Base-by-base conservation (phyloP, 1,140 invertebrate species). In the Battus philenor region DNA sequence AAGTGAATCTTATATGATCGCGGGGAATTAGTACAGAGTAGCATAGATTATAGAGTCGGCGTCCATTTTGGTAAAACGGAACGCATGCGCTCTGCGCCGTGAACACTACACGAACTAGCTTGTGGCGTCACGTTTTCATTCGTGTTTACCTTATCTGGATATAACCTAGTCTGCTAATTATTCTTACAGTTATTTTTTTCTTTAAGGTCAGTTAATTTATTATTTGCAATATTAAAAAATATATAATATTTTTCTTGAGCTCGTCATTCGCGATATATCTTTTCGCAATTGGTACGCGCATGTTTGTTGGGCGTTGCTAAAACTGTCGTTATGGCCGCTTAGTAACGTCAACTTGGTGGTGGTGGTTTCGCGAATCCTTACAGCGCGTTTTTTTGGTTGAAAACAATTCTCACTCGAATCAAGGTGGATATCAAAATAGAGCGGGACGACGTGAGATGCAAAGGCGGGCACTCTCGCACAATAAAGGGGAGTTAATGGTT, bases 401-500 rank as follows among this genome's bases (percentile, higher is more conserved):
- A 61, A 62, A n/a, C 59, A 59, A 33, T 54, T 46, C 54, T 57
- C 44, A 10, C 27, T 30, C 26, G 49, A 49, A 60, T 58, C 46
- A 52, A 55, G n/a, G 52, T 68, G 63, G 66, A 60, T 62, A 65
- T 32, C 64, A 62, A 51, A 45, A 57, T 73, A 52, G 62, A 64
- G 68, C 59, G 47, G 49, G 50, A 50, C 53, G 41, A 64, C 68
- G 78, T 83, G 78, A 81, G 70, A 82, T 86, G 74, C 76, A 86
- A 80, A 82, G 82, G 65, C 83, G 70, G 65, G 66, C 67, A 57
- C 63, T 67, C 70, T 73, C 71, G 63, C 68, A 82, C 58, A 72
- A 70, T 51, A 83, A 86, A 83, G 74, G 74, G 62, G 73, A 83
- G 79, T 75, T 56, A 39, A 65, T 50, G 54, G 50, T 65, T 68